These are phyloP conservation scores for Rousettus madagascariensis DNA, from an alignment of 2,797 vertebrate genomes.

Conservation along the genomic window DNA sequence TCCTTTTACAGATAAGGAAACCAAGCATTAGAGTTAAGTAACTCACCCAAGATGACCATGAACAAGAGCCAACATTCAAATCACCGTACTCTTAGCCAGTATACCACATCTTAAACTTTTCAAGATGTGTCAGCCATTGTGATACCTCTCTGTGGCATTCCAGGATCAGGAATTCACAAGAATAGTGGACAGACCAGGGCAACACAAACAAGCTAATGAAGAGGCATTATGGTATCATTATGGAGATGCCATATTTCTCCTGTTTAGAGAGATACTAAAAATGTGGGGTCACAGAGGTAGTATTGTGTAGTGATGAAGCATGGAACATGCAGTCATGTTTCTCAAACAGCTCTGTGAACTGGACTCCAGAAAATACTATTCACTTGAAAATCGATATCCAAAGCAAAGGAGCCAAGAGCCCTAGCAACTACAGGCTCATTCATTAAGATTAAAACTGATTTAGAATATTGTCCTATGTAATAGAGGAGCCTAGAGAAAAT, in stretches of 20 bases:
- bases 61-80: not conserved
- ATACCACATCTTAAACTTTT: not conserved
- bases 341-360: not conserved
- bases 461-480: not conserved
- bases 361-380: not conserved
- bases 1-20: not conserved
- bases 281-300: not conserved
- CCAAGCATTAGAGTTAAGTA: not conserved
- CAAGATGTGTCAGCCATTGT: not conserved
- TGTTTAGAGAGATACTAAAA: not conserved
- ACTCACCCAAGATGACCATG: not conserved
- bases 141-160: not conserved
- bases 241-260: not conserved
- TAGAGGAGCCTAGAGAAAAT: not conserved
- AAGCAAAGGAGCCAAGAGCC: not conserved
- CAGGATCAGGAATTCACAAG: slow-evolving; percentile 1
- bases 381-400: not conserved
- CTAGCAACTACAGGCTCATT: not conserved
- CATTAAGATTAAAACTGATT: not conserved
- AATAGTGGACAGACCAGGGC: not conserved
- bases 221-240: not conserved
- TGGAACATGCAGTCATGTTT: not conserved
- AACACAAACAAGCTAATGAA: not conserved
- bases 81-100: not conserved
- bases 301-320: not conserved